These are phyloP conservation scores for Buphagus erythrorhynchus DNA, from an alignment of 2,797 vertebrate species.

Conservation along the genomic window DNA sequence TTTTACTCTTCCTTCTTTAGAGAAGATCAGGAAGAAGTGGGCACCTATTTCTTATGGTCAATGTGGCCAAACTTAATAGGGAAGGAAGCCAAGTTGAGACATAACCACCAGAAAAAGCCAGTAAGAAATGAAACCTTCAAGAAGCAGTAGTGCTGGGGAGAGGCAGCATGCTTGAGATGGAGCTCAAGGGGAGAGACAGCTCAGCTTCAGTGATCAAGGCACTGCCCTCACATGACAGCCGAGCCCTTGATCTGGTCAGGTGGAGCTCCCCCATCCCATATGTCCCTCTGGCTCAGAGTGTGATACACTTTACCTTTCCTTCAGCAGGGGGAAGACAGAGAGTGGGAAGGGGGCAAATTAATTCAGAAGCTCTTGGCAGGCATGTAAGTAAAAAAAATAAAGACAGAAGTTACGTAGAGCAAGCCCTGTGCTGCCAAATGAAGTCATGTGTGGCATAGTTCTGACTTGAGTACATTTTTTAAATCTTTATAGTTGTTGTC, in stretches of 20 bases:
- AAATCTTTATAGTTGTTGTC: background rate
- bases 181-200: background rate
- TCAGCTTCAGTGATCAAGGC: background rate
- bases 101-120: background rate
- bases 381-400: background rate
- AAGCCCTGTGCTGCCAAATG: background rate
- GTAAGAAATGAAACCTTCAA: background rate
- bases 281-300: background rate
- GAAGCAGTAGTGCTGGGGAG: background rate
- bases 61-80: rapidly evolving
- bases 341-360: background rate
- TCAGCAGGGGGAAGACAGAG: background rate
- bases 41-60: background rate
- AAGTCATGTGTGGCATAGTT: slow-evolving; percentile 7
- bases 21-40: background rate
- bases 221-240: background rate
- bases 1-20: background rate
- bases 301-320: background rate
- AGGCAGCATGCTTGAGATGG: background rate
- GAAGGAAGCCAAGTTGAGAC: background rate
- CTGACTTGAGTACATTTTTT: background rate
- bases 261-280: background rate
- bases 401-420: background rate
- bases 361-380: slow-evolving; percentile 36
- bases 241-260: background rate